Percentiles rank a stretch among this genome's conserved stretches.
Evolutionary conservation across 1,140 invertebrate genomes (phyloP).

Genomic region (Campoletis sonorensis): DNA sequence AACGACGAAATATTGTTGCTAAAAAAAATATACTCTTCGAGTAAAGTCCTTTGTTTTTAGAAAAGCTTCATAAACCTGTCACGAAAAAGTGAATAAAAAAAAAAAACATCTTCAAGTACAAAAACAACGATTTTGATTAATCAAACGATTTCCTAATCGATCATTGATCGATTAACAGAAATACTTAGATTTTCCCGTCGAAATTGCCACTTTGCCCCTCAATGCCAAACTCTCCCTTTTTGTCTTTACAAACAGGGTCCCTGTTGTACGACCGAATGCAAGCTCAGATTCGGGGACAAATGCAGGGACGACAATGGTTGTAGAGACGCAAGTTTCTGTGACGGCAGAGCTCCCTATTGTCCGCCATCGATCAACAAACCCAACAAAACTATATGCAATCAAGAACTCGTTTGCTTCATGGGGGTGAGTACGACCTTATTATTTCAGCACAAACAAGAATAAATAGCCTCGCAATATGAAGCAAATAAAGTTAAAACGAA

Average conservation of each 20-base stretch:
- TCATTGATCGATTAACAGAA: neutral
- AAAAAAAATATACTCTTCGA: neutral
- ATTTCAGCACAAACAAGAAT: neutral
- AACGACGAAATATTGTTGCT: neutral
- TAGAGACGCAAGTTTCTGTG: constrained; percentile 92
- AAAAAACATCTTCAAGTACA: too few relatives aligned
- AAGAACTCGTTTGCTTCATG: constrained; percentile 96
- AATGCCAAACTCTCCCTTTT: neutral
- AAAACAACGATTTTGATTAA: neutral
- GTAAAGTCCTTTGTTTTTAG: neutral
- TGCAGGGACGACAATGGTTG: constrained; percentile 97
- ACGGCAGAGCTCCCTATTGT: constrained; percentile 89
- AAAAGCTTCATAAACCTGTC: neutral
- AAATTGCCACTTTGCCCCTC: too few relatives aligned
- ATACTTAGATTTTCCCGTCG: neutral
- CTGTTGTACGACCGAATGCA: constrained; percentile 94
- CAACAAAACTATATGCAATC: constrained; percentile 95
- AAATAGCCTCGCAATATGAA: too few relatives aligned
- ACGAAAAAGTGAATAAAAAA: too few relatives aligned
- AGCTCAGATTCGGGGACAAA: constrained; percentile 89
- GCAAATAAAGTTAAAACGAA: neutral
- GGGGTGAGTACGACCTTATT: constrained; percentile 81
- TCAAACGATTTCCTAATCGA: neutral
- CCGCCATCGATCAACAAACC: constrained; percentile 94
- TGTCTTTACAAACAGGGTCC: constrained; percentile 84